phyloP scores from a whole-genome alignment of 1,140 invertebrate genomes.

The Asobara japonica region DNA sequence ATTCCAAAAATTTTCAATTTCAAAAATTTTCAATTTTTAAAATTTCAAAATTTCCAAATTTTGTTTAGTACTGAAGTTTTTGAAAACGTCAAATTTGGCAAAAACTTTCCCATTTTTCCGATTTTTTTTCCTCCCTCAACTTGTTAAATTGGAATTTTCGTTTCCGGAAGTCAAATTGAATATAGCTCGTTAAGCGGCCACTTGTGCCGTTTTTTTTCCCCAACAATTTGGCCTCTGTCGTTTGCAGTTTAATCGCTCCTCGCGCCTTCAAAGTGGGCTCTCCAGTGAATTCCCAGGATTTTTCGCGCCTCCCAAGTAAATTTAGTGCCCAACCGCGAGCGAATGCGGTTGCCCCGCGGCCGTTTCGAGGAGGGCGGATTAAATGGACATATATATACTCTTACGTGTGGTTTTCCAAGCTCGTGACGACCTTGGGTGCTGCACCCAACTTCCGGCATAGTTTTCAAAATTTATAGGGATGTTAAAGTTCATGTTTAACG shows the following conservation, averaged over 20 bases:
- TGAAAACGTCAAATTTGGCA: no score
- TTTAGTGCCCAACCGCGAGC: slow-evolving; percentile 35
- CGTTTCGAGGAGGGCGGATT: slow-evolving; percentile 15
- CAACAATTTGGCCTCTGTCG: no score
- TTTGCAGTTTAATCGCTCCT: neutral
- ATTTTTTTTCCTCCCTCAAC: no score
- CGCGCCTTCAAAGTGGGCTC: neutral
- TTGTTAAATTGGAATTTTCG: no score
- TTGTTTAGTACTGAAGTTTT: no score
- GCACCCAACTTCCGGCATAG: neutral
- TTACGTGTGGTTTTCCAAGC: neutral
- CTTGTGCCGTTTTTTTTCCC: slow-evolving; percentile 19
- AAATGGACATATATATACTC: slow-evolving; percentile 11
- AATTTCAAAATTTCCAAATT: no score
- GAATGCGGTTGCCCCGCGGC: slow-evolving; percentile 27
- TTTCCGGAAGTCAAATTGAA: slow-evolving; percentile 33
- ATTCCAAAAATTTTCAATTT: no score
- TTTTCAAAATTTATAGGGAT: neutral
- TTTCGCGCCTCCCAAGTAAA: slow-evolving; percentile 29
- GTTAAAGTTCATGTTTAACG: neutral
- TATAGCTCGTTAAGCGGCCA: slow-evolving; percentile 20
- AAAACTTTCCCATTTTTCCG: no score
- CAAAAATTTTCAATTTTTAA: no score
- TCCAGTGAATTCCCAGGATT: neutral
- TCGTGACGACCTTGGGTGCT: neutral